Evolutionary conservation across 2,797 vertebrate species (phyloP).

Genomic region (Manis pentadactyla): DNA sequence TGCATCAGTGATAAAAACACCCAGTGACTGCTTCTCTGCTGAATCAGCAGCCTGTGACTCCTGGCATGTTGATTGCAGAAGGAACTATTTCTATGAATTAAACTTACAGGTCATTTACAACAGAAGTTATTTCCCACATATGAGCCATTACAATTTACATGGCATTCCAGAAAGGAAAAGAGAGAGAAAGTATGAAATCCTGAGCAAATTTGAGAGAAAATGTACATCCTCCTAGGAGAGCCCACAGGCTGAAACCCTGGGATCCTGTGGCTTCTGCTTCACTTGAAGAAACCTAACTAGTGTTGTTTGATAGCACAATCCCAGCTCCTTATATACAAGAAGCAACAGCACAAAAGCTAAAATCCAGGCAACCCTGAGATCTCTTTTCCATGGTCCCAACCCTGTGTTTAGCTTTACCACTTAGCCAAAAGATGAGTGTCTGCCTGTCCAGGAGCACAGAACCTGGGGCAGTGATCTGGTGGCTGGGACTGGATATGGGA

Average conservation of each 20-base stretch:
- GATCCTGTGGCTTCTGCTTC: background rate
- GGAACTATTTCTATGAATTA: no score
- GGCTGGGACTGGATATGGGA: no score
- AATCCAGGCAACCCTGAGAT: background rate
- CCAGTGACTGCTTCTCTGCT: no score
- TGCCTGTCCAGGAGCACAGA: background rate
- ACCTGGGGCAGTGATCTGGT: background rate
- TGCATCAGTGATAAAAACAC: no score
- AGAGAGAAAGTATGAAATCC: background rate
- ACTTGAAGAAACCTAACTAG: background rate
- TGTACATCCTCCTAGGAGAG: background rate
- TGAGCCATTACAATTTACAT: no score
- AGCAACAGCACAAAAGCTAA: background rate
- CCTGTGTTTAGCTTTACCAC: background rate
- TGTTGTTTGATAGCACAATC: background rate
- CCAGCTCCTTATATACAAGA: background rate
- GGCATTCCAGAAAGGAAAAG: background rate
- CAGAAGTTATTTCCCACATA: no score
- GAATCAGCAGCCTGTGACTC: no score
- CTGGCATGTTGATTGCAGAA: no score
- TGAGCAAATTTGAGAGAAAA: background rate
- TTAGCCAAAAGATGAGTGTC: background rate
- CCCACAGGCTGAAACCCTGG: background rate
- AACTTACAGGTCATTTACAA: no score
- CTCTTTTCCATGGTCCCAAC: background rate